These are phyloP conservation scores for Tragelaphus oryx DNA, from an alignment of 2,797 vertebrate species.

Conservation along the genomic window DNA sequence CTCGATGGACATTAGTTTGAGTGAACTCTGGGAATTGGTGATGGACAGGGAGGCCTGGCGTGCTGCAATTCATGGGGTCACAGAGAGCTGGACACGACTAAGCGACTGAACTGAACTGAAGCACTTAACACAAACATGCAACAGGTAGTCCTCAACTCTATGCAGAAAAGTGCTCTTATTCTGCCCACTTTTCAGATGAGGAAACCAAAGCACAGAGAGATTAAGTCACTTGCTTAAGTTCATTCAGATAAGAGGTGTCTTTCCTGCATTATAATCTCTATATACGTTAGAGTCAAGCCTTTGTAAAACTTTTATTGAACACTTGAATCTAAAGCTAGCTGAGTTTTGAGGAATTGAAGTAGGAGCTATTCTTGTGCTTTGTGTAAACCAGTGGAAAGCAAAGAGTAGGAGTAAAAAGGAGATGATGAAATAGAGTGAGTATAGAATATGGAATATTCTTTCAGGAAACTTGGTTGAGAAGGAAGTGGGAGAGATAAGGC, in stretches of 20 bases:
- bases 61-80: too few relatives aligned
- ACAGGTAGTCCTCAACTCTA: background rate
- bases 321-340: background rate
- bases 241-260: background rate
- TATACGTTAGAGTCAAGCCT: background rate
- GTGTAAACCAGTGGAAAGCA: background rate
- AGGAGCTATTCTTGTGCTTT: background rate
- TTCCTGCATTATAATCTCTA: background rate
- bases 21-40: too few relatives aligned
- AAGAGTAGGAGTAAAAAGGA: background rate
- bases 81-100: too few relatives aligned
- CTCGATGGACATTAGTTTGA: too few relatives aligned
- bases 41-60: too few relatives aligned
- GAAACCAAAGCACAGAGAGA: background rate
- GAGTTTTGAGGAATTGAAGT: background rate
- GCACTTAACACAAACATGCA: background rate
- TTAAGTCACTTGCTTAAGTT: background rate
- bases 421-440: background rate
- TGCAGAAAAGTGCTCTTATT: background rate
- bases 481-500: background rate
- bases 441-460: background rate
- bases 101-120: too few relatives aligned
- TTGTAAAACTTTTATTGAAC: background rate
- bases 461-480: background rate
- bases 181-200: background rate